These are phyloP conservation scores for Hapalemur alaotrensis DNA, from an alignment of 2,797 vertebrate genomes.

Conservation along the genomic window DNA sequence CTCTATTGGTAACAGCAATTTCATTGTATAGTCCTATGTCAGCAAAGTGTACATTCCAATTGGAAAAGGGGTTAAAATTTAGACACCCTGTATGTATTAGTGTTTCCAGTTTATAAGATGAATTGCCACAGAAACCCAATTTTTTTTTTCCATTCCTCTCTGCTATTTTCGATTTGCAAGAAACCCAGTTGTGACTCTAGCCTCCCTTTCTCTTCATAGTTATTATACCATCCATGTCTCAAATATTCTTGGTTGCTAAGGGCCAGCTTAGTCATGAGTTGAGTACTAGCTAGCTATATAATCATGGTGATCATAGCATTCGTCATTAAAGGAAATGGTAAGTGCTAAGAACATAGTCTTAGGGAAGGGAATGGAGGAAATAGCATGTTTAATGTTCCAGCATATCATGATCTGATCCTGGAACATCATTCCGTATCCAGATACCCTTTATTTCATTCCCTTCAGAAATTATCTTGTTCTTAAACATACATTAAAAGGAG, in stretches of 20 bases:
- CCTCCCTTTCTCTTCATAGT: neutral
- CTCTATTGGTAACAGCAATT: neutral
- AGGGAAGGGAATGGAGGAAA: neutral
- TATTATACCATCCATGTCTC: neutral
- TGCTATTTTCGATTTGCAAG: no score
- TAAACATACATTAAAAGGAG: neutral
- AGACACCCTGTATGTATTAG: neutral
- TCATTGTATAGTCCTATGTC: neutral
- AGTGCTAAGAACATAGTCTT: neutral
- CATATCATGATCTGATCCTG: neutral
- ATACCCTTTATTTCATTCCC: neutral
- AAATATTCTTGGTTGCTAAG: conserved; percentile 28
- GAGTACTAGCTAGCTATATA: neutral
- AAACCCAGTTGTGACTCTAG: neutral
- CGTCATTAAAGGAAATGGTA: neutral
- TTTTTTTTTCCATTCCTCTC: no score
- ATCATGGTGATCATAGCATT: rapidly evolving
- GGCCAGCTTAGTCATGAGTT: neutral
- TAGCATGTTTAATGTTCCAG: neutral
- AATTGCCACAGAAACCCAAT: neutral
- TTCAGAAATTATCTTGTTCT: conserved; percentile 34
- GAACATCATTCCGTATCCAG: neutral
- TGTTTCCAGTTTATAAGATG: conserved; percentile 13
- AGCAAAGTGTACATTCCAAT: neutral
- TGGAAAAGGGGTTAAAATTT: conserved; percentile 23